Conservation (phyloP, 2,888 invertebrate genomes). For the Oxyteleia sp. region DNA sequence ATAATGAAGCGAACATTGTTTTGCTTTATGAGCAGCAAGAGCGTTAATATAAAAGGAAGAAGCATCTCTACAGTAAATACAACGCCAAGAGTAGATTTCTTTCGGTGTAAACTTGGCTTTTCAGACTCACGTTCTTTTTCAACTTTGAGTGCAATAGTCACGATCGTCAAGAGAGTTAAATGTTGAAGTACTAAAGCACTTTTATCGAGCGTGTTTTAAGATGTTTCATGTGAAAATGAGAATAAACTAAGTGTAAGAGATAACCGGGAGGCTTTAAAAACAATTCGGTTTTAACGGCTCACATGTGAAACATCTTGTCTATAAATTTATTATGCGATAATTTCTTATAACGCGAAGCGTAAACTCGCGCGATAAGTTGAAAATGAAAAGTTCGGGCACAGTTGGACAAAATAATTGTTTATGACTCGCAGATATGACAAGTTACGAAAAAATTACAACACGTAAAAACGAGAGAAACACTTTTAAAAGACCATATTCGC, state of each 20-base stretch:
- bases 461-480: not conserved
- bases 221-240: slow-evolving; percentile 35
- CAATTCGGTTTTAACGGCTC: not conserved
- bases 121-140: slow-evolving; percentile 46
- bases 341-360: not conserved
- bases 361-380: too few relatives aligned
- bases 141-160: slow-evolving; percentile 45
- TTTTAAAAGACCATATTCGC: not conserved
- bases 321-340: not conserved
- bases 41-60: slow-evolving; percentile 37
- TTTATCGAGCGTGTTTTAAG: slow-evolving; percentile 41
- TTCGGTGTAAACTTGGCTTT: slow-evolving; percentile 53
- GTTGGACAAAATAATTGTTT: too few relatives aligned
- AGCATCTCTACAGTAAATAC: slow-evolving; percentile 40
- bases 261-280: slow-evolving; percentile 1
- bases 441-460: not conserved
- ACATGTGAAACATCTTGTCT: slow-evolving; percentile 9
- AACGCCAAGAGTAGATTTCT: slow-evolving; percentile 37
- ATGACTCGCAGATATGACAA: too few relatives aligned
- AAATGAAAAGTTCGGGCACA: too few relatives aligned
- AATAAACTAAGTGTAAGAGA: slow-evolving; percentile 20
- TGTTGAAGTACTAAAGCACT: slow-evolving; percentile 42
- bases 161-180: slow-evolving; percentile 58
- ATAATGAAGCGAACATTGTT: slow-evolving; percentile 21
- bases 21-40: slow-evolving; percentile 4